Conservation (phyloP, 2,888 invertebrate genomes). For the Scaptomyza caliginosa region DNA sequence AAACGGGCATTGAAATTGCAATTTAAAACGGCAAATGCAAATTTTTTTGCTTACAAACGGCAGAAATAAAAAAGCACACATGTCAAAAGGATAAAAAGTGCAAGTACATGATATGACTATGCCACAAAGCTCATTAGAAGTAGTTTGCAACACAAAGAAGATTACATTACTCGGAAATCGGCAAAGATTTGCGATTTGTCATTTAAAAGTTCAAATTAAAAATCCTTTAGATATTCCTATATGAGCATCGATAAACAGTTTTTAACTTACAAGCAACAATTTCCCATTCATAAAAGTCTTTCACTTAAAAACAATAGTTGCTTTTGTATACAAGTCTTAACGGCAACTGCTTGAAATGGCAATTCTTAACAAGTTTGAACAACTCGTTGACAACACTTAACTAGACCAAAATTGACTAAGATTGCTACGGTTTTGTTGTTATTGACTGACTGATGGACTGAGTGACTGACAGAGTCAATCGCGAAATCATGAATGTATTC, state of each 20-base stretch:
- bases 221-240: background rate
- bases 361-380: background rate
- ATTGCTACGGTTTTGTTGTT: conserved; percentile 23
- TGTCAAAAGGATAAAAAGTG: conserved; percentile 46
- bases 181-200: background rate
- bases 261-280: background rate
- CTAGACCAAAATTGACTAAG: conserved; percentile 15
- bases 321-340: conserved; percentile 6
- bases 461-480: conserved; percentile 25
- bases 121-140: conserved; percentile 58
- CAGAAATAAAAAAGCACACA: conserved; percentile 20
- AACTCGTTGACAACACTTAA: conserved; percentile 3
- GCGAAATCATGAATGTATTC: conserved; percentile 25
- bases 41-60: conserved; percentile 41
- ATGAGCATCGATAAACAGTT: no score
- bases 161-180: background rate
- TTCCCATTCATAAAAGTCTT: background rate
- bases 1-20: conserved; percentile 10
- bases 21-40: conserved; percentile 44
- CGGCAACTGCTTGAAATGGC: background rate
- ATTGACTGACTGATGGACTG: conserved; percentile 11
- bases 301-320: no score
- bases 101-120: conserved; percentile 14
- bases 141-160: background rate
- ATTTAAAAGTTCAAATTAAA: background rate